phyloP scores from a whole-genome alignment of 2,113 vertebrate species.

The Channa maculata region DNA sequence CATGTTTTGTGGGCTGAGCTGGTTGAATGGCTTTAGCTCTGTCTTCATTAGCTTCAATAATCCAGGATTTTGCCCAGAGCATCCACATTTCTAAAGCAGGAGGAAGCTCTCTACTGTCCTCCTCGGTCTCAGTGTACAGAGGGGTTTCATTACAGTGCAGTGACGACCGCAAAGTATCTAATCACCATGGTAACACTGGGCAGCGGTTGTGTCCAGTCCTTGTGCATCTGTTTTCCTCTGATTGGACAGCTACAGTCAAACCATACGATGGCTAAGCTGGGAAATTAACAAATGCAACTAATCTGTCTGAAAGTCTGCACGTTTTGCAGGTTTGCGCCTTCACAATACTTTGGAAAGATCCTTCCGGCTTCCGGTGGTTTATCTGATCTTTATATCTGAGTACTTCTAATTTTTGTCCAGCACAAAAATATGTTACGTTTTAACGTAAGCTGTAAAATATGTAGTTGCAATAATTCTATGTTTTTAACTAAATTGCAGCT shows the following conservation, averaged over 20 bases:
- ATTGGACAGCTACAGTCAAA: neutral
- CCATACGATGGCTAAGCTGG: too few relatives aligned
- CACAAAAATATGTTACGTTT: too few relatives aligned
- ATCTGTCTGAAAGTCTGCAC: too few relatives aligned
- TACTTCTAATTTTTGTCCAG: too few relatives aligned
- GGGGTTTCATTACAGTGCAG: slow-evolving; percentile 10
- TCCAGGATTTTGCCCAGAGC: slow-evolving; percentile 48
- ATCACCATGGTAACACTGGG: slow-evolving; percentile 22
- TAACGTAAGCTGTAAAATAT: too few relatives aligned
- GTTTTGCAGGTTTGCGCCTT: too few relatives aligned
- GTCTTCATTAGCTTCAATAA: slow-evolving; percentile 54
- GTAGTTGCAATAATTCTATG: too few relatives aligned
- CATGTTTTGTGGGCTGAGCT: slow-evolving; percentile 24
- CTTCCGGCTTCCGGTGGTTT: too few relatives aligned
- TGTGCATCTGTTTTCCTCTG: neutral
- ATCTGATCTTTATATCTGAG: too few relatives aligned
- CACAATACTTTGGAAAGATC: too few relatives aligned
- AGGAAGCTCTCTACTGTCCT: slow-evolving; percentile 1
- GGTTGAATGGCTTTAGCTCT: slow-evolving; percentile 33
- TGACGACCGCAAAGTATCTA: neutral
- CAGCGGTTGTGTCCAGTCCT: neutral
- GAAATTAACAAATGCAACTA: too few relatives aligned
- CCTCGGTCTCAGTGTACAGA: neutral
- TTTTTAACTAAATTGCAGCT: too few relatives aligned
- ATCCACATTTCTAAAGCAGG: slow-evolving; percentile 29